phyloP scores from a whole-genome alignment of 2,797 vertebrate species.

The Enteromius fasciolatus region DNA sequence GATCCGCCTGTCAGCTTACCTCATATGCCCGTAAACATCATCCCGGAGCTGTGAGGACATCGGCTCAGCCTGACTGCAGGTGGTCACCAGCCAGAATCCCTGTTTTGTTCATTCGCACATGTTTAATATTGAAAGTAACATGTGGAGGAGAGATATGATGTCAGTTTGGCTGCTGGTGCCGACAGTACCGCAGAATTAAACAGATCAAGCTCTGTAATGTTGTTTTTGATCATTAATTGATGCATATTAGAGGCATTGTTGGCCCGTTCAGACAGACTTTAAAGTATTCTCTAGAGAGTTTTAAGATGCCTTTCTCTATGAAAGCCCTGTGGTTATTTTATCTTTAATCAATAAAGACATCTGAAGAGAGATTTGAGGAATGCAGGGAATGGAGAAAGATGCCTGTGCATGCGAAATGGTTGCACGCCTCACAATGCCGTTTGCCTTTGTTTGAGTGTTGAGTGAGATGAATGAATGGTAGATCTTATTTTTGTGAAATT shows the following conservation, averaged over 20 bases:
- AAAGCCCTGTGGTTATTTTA: background rate
- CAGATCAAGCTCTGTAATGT: background rate
- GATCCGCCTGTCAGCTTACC: conserved; percentile 27
- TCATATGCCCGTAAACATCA: conserved; percentile 38
- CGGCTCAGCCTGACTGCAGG: conserved; percentile 28
- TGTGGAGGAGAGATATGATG: conserved; percentile 24
- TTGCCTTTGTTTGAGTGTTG: background rate
- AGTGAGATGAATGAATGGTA: background rate
- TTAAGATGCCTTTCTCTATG: conserved; percentile 10
- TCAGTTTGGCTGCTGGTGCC: conserved; percentile 1
- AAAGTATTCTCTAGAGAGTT: conserved; percentile 11
- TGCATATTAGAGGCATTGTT: background rate
- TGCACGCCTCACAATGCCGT: background rate
- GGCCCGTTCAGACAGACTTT: conserved; percentile 25
- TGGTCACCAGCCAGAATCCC: conserved; percentile 23
- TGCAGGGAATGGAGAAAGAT: conserved; percentile 25
- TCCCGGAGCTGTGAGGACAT: conserved; percentile 12
- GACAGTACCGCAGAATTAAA: background rate
- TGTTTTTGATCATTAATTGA: conserved; percentile 44
- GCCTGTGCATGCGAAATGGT: background rate
- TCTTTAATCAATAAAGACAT: conserved; percentile 41
- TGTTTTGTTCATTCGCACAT: conserved; percentile 34
- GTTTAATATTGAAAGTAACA: conserved; percentile 29
- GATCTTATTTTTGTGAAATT: conserved; percentile 5
- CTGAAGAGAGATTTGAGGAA: conserved; percentile 18